Conservation (phyloP, 2,888 invertebrate genomes). For the Cantharis nigra region DNA sequence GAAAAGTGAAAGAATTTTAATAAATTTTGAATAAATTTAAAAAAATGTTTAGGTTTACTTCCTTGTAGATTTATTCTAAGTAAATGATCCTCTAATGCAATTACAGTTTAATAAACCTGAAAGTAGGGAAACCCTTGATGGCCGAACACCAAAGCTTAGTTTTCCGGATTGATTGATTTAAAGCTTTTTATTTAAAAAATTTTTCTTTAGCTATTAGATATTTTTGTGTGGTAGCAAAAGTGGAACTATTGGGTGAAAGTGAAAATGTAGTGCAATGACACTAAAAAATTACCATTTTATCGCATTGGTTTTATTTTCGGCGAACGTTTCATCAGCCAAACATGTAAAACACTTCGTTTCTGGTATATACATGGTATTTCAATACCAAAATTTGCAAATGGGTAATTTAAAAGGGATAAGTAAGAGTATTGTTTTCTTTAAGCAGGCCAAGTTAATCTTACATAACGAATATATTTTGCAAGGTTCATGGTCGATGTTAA, state of each 20-base stretch:
- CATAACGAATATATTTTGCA: slow-evolving; percentile 7
- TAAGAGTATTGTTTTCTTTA: slow-evolving; percentile 12
- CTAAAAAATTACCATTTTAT: neutral
- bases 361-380: slow-evolving; percentile 15
- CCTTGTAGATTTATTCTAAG: neutral
- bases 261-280: neutral
- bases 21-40: no score
- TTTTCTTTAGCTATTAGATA: neutral
- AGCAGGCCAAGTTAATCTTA: slow-evolving; percentile 21
- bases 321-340: neutral
- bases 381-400: slow-evolving; percentile 15
- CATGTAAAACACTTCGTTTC: slow-evolving; percentile 11
- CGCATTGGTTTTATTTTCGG: neutral
- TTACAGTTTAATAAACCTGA: neutral
- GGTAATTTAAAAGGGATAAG: slow-evolving; percentile 12
- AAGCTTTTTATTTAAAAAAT: no score
- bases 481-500: slow-evolving; percentile 13
- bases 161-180: neutral
- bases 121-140: neutral
- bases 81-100: neutral
- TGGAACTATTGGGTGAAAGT: neutral
- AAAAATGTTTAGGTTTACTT: neutral
- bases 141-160: neutral
- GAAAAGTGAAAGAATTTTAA: no score
- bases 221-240: neutral